These are phyloP conservation scores for Pterobdella sp. DNA, from an alignment of 2,888 invertebrate species.

Conservation along the genomic window DNA sequence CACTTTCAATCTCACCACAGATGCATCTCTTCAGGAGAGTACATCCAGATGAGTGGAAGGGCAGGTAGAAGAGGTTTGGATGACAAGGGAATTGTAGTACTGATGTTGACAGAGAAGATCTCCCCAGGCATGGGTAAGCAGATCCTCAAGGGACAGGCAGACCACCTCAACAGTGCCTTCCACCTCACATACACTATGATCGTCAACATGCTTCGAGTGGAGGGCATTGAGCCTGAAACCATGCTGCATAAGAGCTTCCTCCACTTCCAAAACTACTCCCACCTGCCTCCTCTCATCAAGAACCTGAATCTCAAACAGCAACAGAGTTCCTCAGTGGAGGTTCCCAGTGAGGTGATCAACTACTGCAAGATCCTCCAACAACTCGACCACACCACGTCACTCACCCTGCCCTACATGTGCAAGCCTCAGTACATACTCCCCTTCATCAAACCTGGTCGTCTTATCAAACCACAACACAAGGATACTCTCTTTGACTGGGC, in stretches of 20 bases:
- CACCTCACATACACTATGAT: conserved; percentile 99
- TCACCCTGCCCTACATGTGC: conserved; percentile 72
- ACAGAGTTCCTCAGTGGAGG: not conserved
- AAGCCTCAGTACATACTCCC: conserved; percentile 80
- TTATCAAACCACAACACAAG: conserved; percentile 61
- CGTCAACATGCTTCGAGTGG: conserved; percentile 83
- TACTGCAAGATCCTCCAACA: conserved; percentile 80
- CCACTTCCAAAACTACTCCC: conserved; percentile 95
- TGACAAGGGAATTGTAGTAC: conserved; percentile 88
- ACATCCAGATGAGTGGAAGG: conserved; percentile 98
- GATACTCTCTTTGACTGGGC: not conserved
- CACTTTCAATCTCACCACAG: conserved; percentile 2
- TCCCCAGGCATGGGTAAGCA: conserved; percentile 56
- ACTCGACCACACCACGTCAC: conserved; percentile 64
- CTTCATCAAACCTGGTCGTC: conserved; percentile 85
- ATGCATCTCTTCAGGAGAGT: conserved; percentile 84
- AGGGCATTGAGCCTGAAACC: conserved; percentile 98
- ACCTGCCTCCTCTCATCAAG: conserved; percentile 73
- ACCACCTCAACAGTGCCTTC: conserved; percentile 96
- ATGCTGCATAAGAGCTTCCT: conserved; percentile 96
- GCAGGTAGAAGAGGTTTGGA: conserved; percentile 94
- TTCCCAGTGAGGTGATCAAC: conserved; percentile 60
- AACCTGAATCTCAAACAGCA: not conserved
- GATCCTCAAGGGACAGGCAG: conserved; percentile 72
- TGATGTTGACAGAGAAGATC: conserved; percentile 96